Evolutionary conservation across 2,113 vertebrate genomes (phyloP), one percentile per base, ranked within the genome.

Genomic region (Copsychus sechellarum): DNA sequence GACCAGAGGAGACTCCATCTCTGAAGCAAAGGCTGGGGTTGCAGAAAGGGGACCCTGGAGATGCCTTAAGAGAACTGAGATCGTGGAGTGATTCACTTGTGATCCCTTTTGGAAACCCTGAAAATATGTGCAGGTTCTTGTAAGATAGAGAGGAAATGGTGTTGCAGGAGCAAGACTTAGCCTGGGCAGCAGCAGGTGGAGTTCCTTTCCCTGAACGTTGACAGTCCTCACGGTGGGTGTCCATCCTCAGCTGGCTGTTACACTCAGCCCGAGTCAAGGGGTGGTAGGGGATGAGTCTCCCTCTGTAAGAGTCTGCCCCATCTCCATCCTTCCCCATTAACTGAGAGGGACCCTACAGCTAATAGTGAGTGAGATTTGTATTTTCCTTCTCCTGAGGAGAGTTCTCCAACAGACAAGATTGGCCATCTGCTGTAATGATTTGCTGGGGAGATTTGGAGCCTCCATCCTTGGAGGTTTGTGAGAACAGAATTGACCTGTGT

Each of bases 211-310:
- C 36, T 81, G 36, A 26, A 34, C 0, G 0, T 21, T 2, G 0
- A 1, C 36, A 1, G 0, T 83, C 40, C 45, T 51, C 2, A 0
- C 0, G 1, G 28, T 5, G 3, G 22, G 17, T 86, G 16, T 78
- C 51, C 8, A 2, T 36, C 48, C 70, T 71, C 42, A 69, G 12
- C 25, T 48, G 58, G 11, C 28, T 61, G 28, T 53, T 83, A 71
- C 62, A n/a, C 62, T 65, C 86, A 80, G 45, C 57, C 31, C 2
- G 2, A 71, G 61, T 67, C 34, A 11, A 5, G 6, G 81, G 12
- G 21, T 33, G 5, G 5, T 56, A 22, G 31, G 72, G 71, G 18
- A n/a, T 47, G 14, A 47, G 47, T 60, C 12, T 60, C 24, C 23
- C 26, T 74, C 38, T 70, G 15, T 38, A 38, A 25, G 69, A 92